Evolutionary conservation across 2,113 vertebrate species (phyloP).

Genomic region (Cepphus grylle): DNA sequence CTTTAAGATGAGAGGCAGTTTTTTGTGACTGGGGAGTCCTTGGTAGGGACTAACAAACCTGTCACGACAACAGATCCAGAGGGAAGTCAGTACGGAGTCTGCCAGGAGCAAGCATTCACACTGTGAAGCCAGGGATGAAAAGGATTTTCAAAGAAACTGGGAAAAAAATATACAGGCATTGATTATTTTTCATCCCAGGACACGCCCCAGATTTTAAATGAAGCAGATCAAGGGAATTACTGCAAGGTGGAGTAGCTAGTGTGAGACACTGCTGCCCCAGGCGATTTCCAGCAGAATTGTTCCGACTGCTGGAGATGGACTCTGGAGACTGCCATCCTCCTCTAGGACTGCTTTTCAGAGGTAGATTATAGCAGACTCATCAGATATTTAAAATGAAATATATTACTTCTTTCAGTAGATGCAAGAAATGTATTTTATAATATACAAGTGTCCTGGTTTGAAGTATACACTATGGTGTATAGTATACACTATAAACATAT

Average conservation of each 20-base stretch:
- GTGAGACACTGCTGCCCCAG: rapidly evolving
- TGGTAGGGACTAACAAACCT: background rate
- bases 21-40: background rate
- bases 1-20: background rate
- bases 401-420: background rate
- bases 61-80: background rate
- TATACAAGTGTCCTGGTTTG: background rate
- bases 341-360: background rate
- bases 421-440: background rate
- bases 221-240: background rate
- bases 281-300: background rate
- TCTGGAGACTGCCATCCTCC: background rate
- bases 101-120: background rate
- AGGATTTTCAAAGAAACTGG: background rate
- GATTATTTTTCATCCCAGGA: background rate
- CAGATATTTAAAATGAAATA: background rate
- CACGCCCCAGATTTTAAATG: background rate
- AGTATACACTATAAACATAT: background rate
- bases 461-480: rapidly evolving
- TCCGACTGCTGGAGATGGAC: background rate
- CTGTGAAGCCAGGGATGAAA: background rate
- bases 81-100: background rate
- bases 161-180: background rate
- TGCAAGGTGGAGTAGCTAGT: background rate
- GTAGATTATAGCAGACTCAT: background rate